Conservation (phyloP, 1,140 invertebrate genomes). For the Drosophila pectinifera region DNA sequence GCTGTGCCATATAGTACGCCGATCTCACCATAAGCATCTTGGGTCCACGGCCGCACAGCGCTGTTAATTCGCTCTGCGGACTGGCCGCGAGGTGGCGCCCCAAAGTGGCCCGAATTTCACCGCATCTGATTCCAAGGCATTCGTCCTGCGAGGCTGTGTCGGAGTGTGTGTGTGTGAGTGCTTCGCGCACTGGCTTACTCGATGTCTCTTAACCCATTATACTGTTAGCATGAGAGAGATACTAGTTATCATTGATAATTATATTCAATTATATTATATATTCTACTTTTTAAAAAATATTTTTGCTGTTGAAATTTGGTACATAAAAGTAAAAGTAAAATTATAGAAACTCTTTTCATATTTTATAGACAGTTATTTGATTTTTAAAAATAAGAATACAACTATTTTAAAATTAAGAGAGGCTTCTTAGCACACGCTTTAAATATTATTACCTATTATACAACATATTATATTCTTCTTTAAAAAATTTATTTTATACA, state of each 20-base stretch:
- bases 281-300: too few species aligned
- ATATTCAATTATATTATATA: too few species aligned
- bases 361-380: too few species aligned
- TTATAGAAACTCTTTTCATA: neutral
- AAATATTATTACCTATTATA: too few species aligned
- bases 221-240: neutral
- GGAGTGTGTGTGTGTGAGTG: constrained; percentile 34
- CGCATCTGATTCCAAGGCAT: constrained; percentile 49
- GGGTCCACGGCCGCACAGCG: constrained; percentile 34
- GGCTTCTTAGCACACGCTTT: too few species aligned
- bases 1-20: constrained; percentile 21
- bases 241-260: too few species aligned
- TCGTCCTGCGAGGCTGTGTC: constrained; percentile 8
- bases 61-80: constrained; percentile 80
- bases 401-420: too few species aligned
- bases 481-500: too few species aligned
- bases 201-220: constrained; percentile 47
- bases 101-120: constrained; percentile 67
- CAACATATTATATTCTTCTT: too few species aligned
- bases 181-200: constrained; percentile 62
- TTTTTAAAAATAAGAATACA: too few species aligned
- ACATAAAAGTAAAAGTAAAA: neutral
- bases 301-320: too few species aligned
- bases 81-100: constrained; percentile 80
- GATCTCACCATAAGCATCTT: constrained; percentile 67